Evolutionary conservation across 2,113 vertebrate species (phyloP).

Genomic region (Corythornis madagascariensis): DNA sequence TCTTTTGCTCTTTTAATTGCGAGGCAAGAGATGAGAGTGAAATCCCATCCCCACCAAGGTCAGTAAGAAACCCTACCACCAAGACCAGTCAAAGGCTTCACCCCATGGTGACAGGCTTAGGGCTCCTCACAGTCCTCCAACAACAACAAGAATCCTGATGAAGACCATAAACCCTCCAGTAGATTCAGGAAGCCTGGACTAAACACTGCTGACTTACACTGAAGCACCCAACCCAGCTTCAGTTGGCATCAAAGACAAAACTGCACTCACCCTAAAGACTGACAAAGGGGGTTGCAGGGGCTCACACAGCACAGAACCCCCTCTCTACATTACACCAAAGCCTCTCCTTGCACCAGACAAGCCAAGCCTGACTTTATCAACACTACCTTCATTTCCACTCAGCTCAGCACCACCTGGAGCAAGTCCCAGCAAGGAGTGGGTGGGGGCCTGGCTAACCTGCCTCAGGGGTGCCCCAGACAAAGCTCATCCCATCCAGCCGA

Average conservation of each 20-base stretch:
- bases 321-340: rapidly evolving
- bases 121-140: background rate
- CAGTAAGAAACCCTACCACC: background rate
- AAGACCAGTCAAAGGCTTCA: background rate
- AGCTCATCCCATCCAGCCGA: background rate
- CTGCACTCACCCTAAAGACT: background rate
- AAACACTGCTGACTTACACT: background rate
- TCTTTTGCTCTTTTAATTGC: background rate
- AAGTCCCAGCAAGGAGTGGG: background rate
- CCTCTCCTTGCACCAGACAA: rapidly evolving
- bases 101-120: background rate
- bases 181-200: background rate
- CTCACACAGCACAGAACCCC: rapidly evolving
- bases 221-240: background rate
- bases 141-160: background rate
- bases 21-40: background rate
- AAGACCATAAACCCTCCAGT: background rate
- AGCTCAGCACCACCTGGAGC: background rate
- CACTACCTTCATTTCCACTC: background rate
- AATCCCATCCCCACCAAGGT: background rate
- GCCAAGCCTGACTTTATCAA: background rate
- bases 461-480: background rate
- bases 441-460: background rate
- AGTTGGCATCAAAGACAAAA: rapidly evolving
- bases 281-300: rapidly evolving